phyloP scores from a whole-genome alignment of 2,113 vertebrate genomes.

The Psittacara wagleri region DNA sequence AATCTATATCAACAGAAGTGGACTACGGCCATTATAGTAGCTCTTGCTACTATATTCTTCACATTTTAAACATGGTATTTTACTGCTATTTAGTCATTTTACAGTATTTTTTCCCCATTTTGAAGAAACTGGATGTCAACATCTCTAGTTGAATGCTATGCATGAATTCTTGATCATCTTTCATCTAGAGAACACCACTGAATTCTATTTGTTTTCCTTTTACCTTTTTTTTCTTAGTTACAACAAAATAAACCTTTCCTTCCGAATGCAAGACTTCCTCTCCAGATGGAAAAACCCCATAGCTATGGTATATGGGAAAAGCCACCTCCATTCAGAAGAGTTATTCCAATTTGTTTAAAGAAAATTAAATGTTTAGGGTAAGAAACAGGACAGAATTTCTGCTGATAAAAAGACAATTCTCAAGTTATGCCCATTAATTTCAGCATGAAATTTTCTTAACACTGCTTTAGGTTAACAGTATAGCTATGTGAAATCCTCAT shows the following conservation, averaged over 20 bases:
- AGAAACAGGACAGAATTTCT: background rate
- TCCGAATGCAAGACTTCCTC: background rate
- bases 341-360: background rate
- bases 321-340: background rate
- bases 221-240: background rate
- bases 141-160: background rate
- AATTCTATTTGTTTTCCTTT: background rate
- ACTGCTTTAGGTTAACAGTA: background rate
- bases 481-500: background rate
- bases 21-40: background rate
- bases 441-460: background rate
- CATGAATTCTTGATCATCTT: background rate
- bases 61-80: background rate
- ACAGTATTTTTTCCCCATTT: background rate
- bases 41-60: background rate
- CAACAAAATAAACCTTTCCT: background rate
- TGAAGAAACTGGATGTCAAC: background rate
- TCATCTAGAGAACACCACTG: background rate
- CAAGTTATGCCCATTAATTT: background rate
- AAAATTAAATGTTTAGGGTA: background rate
- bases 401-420: background rate
- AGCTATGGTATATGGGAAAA: background rate
- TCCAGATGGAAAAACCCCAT: background rate
- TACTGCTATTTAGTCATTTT: background rate
- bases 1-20: background rate